These are phyloP conservation scores for Romanogobio albipinnatus DNA, from an alignment of 2,113 vertebrate genomes.

Conservation along the genomic window DNA sequence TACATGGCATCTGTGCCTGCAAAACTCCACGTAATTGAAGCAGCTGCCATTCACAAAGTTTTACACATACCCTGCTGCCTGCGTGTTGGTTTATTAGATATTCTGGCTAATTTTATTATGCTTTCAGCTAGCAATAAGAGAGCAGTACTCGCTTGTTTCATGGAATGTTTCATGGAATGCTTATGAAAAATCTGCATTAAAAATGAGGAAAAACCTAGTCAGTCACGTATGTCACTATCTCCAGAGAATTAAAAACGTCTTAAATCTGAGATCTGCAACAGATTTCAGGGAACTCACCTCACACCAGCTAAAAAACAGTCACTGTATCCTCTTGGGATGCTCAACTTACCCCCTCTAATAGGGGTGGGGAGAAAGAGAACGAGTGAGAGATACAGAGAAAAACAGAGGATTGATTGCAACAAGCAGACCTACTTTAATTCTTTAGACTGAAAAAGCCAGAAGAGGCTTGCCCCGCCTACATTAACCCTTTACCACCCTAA, in stretches of 20 bases:
- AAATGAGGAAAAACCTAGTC: neutral
- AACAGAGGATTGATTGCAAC: neutral
- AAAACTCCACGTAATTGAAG: constrained; percentile 10
- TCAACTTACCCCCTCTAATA: constrained; percentile 30
- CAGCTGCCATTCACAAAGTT: constrained; percentile 31
- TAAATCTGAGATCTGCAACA: neutral
- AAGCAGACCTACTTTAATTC: constrained; percentile 2
- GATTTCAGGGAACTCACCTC: constrained; percentile 6
- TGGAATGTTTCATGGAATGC: neutral
- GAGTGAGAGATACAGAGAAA: constrained; percentile 16
- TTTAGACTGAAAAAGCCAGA: constrained; percentile 2
- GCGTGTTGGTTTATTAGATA: neutral
- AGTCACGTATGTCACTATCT: neutral
- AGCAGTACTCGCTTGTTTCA: neutral
- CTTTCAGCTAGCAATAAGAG: neutral
- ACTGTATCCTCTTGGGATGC: constrained; percentile 9
- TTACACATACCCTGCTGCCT: neutral
- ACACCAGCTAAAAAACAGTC: constrained; percentile 6
- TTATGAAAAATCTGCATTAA: neutral
- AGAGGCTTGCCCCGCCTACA: neutral
- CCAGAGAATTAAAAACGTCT: neutral
- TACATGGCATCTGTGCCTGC: constrained; percentile 1
- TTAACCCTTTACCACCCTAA: neutral
- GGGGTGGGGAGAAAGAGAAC: constrained; percentile 17
- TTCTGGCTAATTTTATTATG: neutral